Conservation (phyloP, 2,113 vertebrate genomes). For the Nematolebias whitei region DNA sequence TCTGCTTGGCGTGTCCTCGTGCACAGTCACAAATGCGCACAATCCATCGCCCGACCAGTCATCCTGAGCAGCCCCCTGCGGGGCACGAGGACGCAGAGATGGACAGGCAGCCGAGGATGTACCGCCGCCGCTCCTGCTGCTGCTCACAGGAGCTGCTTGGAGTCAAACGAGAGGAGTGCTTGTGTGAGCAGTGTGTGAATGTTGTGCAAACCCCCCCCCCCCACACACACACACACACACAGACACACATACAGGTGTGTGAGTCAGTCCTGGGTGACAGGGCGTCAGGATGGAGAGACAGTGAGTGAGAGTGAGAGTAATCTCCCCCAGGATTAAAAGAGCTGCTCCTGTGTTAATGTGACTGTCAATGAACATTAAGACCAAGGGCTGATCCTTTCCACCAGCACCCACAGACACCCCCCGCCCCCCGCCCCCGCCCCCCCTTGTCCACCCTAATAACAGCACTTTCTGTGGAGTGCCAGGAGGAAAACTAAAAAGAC, state of each 20-base stretch:
- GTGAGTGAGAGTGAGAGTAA: constrained; percentile 49
- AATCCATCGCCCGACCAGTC: constrained; percentile 50
- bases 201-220: constrained; percentile 6
- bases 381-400: constrained; percentile 52
- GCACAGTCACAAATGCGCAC: constrained; percentile 63
- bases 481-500: constrained; percentile 57
- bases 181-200: constrained; percentile 27
- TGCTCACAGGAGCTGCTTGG: not conserved
- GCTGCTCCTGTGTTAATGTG: constrained; percentile 78
- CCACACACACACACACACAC: too few relatives aligned
- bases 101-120: constrained; percentile 41
- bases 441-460: constrained; percentile 57
- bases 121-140: constrained; percentile 29
- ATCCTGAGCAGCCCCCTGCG: constrained; percentile 58
- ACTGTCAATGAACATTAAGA: constrained; percentile 82
- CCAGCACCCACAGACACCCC: not conserved
- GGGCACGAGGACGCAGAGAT: constrained; percentile 47
- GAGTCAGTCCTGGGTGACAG: constrained; percentile 39
- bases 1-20: constrained; percentile 41
- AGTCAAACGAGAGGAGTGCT: not conserved
- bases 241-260: constrained; percentile 35
- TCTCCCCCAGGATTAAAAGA: constrained; percentile 77
- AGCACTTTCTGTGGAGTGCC: constrained; percentile 62
- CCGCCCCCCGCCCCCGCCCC: not conserved
- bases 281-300: constrained; percentile 58